Evolutionary conservation across 2,888 invertebrate species (phyloP), one percentile per base, ranked within the genome.

Genomic region (Conchocele bisecta): DNA sequence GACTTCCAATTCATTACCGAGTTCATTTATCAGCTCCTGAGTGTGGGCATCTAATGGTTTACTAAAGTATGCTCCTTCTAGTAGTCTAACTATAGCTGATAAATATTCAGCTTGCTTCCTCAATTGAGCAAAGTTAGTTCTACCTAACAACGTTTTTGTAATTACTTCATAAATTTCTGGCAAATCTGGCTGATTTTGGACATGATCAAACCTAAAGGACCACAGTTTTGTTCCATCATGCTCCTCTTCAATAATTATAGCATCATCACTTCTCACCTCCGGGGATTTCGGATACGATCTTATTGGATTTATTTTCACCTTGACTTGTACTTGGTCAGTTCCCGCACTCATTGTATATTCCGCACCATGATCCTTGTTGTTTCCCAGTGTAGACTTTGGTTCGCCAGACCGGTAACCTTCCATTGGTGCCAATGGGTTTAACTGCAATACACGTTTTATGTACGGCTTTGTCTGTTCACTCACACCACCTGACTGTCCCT

Each of bases 31-130:
- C n/a, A n/a, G n/a, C n/a, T n/a, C n/a, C n/a, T n/a, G n/a, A n/a
- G n/a, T n/a, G n/a, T n/a, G n/a, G n/a, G n/a, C n/a, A n/a, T n/a
- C n/a, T n/a, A n/a, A n/a, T n/a, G n/a, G n/a, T n/a, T n/a, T n/a
- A 33, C 81, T 77, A 68, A 82, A 84, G 65, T 84, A 85, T 1
- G 85, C 86, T 24, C 82, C 64, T 59, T 87, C 86, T 50, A 88
- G 64, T 33, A 86, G 66, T 44, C 82, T 74, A 4, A 86, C 83
- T n/a, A 88, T 63, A 1, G 86, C 82, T 51, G 78, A 78, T 51
- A 86, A 69, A 66, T 88, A 86, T 5, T 84, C 81, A 20, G 68
- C 66, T 46, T 83, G 77, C 26, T 77, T 69, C 1, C 68, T 61
- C n/a, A 88, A 70, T 7, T 70, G 44, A 5, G 73, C 66, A 58